Evolutionary conservation across 2,888 invertebrate genomes (phyloP), one percentile per base, ranked within the genome.

Genomic region (Seira sanloemensis): DNA sequence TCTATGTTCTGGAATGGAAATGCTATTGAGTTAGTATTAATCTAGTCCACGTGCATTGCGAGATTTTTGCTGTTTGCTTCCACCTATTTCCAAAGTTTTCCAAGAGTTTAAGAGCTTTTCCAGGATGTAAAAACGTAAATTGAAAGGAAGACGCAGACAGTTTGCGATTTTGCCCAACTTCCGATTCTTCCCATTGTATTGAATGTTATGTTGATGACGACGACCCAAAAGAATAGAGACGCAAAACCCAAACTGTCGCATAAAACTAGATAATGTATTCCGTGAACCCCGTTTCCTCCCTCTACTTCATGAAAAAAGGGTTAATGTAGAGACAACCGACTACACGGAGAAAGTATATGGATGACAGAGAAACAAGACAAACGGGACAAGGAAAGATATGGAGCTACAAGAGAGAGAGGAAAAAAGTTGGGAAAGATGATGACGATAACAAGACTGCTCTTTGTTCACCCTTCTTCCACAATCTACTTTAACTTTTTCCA

Each of bases 91-190:
- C n/a, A n/a, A n/a, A n/a, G n/a, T n/a, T 73, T 73, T 50, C 12
- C 58, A 79, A 46, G 54, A 73, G 72, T 80, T n/a, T n/a, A n/a
- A n/a, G n/a, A n/a, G n/a, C n/a, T n/a, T n/a, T n/a, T n/a, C n/a
- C n/a, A n/a, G n/a, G n/a, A n/a, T n/a, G n/a, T n/a, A n/a, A n/a
- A n/a, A n/a, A n/a, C n/a, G n/a, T 81, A 75, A 81, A 81, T 81
- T 58, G 81, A 58, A 81, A 81, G 69, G n/a, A 69, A 27, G 68
- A 68, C 18, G 50, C 19, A 9, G 81, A 62, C 65, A 81, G 62
- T 62, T 69, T 21, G 18, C 46, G 5, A 37, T n/a, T n/a, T n/a
- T n/a, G 12, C 18, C 37, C 71, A 7, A 2, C 24, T 66, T 23
- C 7, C 66, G 66, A 19, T 71, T 66, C 24, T 21, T 21, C 23